Evolutionary conservation across 2,888 invertebrate species (phyloP).

Genomic region (Cremastinae sp.): DNA sequence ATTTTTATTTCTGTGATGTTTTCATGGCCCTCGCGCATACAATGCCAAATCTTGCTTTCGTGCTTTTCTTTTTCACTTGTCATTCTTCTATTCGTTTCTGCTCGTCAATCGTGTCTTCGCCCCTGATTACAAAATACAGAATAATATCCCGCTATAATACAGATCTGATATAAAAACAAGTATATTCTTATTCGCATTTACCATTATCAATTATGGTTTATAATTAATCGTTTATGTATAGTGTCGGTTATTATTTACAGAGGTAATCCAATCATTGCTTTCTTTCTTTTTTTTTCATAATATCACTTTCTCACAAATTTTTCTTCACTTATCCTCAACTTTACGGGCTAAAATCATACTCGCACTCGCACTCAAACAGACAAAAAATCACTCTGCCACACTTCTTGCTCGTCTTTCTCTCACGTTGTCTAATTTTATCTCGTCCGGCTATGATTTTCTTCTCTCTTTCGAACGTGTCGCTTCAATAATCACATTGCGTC

Average conservation of each 20-base stretch:
- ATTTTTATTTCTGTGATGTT: constrained; percentile 28
- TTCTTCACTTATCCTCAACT: neutral
- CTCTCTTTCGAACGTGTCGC: constrained; percentile 62
- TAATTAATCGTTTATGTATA: constrained; percentile 63
- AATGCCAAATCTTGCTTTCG: constrained; percentile 4
- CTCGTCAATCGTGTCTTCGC: constrained; percentile 69
- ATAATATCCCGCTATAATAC: constrained; percentile 79
- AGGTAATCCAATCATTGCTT: constrained; percentile 67
- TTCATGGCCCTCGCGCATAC: constrained; percentile 40
- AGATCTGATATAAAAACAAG: constrained; percentile 79
- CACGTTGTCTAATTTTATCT: constrained; percentile 37
- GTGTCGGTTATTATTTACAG: constrained; percentile 76
- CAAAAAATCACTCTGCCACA: constrained; percentile 16
- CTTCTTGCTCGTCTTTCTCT: constrained; percentile 19
- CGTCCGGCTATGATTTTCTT: constrained; percentile 61
- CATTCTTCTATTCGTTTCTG: constrained; percentile 42
- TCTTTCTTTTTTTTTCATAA: constrained; percentile 52
- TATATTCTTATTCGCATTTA: constrained; percentile 75
- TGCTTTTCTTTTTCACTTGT: constrained; percentile 23
- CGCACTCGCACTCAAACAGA: constrained; percentile 12
- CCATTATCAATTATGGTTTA: constrained; percentile 64
- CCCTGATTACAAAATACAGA: constrained; percentile 78
- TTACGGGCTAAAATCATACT: constrained; percentile 22
- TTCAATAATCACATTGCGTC: constrained; percentile 76
- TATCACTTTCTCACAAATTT: neutral